A percentile compares a stretch with the other conserved stretches of the same genome.
Conservation (phyloP, 2,888 invertebrate genomes). For the Lymantria dispar region DNA sequence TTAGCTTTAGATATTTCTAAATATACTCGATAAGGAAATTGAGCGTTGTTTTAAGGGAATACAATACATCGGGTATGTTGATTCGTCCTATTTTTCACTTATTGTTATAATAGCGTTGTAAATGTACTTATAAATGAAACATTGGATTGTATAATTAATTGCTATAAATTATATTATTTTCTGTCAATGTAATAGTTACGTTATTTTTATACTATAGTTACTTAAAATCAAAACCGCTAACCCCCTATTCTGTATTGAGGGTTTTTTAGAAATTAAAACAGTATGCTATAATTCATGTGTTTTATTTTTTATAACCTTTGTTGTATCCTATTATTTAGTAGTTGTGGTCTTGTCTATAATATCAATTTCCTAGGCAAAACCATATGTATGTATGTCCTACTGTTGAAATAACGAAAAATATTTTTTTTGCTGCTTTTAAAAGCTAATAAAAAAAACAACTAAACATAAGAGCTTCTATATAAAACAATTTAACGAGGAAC, state of each 20-base stretch:
- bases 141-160: slow-evolving; percentile 16
- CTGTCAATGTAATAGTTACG: slow-evolving; percentile 51
- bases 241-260: slow-evolving; percentile 80
- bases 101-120: slow-evolving; percentile 31
- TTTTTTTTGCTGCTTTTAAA: no score
- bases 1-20: not conserved
- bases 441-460: no score
- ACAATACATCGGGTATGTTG: slow-evolving; percentile 7
- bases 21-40: not conserved
- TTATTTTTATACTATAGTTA: slow-evolving; percentile 79
- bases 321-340: no score
- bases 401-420: no score
- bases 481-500: no score
- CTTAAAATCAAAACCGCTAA: slow-evolving; percentile 75
- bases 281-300: slow-evolving; percentile 75
- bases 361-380: no score
- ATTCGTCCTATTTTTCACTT: slow-evolving; percentile 33
- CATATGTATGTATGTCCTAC: no score
- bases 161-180: slow-evolving; percentile 44
- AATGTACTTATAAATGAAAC: slow-evolving; percentile 32
- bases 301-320: slow-evolving; percentile 54
- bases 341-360: no score
- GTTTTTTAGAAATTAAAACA: slow-evolving; percentile 82
- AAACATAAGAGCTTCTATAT: no score
- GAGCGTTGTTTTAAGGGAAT: not conserved